phyloP scores from a whole-genome alignment of 2,888 invertebrate genomes.

The Leptopilina syphax region DNA sequence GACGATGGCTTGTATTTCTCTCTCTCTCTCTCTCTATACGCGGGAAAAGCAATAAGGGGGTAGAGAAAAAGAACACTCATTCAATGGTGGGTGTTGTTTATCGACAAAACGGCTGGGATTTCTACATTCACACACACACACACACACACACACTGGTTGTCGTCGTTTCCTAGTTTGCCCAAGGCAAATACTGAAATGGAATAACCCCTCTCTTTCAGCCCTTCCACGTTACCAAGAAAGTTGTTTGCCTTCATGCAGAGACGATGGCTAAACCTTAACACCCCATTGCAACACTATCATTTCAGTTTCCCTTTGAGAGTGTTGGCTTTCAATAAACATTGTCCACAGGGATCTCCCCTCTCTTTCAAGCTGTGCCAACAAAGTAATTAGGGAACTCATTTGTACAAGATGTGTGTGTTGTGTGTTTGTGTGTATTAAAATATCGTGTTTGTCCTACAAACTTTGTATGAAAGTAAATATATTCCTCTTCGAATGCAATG shows the following conservation, averaged over 20 bases:
- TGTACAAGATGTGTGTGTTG: no score
- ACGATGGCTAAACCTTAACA: constrained; percentile 7
- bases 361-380: not conserved
- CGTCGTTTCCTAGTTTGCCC: constrained; percentile 3
- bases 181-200: constrained; percentile 14
- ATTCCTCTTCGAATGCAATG: no score
- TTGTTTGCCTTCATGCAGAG: not conserved
- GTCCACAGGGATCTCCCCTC: not conserved
- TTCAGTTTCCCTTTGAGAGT: constrained; percentile 16
- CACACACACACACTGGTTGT: not conserved
- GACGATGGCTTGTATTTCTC: constrained; percentile 38
- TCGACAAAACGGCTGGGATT: constrained; percentile 57
- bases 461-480: no score
- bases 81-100: constrained; percentile 62
- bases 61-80: constrained; percentile 57
- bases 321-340: not conserved
- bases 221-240: constrained; percentile 10
- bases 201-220: not conserved
- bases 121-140: not conserved
- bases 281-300: constrained; percentile 20
- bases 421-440: no score
- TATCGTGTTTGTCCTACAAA: no score
- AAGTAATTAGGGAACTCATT: no score
- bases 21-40: not conserved
- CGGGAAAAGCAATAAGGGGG: constrained; percentile 22